phyloP scores from a whole-genome alignment of 2,888 invertebrate species.

The Perdita meconis region DNA sequence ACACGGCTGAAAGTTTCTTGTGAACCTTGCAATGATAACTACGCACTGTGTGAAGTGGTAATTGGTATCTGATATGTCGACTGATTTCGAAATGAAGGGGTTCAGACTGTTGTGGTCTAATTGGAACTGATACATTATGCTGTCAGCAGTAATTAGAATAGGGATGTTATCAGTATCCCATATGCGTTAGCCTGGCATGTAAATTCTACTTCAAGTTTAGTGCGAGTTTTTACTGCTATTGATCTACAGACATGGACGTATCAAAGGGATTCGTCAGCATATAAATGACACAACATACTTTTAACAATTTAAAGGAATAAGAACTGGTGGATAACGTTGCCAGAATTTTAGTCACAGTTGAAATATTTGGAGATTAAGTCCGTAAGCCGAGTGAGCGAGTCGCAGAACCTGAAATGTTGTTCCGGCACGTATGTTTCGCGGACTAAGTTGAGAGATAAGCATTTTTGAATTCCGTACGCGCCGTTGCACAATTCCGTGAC shows the following conservation, averaged over 20 bases:
- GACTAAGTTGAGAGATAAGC: neutral
- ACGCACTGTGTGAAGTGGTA: neutral
- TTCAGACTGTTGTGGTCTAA: constrained; percentile 6
- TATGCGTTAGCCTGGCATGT: no score
- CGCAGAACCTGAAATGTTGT: neutral
- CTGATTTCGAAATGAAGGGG: constrained; percentile 2
- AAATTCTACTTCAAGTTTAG: no score
- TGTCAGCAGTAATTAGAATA: neutral
- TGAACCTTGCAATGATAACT: neutral
- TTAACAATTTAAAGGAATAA: no score
- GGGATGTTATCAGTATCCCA: neutral
- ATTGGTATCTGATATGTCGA: neutral
- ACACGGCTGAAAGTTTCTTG: neutral
- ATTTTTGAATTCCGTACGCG: constrained; percentile 52
- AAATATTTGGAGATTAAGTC: no score
- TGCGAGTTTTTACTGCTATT: no score
- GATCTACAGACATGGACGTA: no score
- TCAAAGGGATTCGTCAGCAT: no score
- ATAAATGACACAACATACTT: no score
- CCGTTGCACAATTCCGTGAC: constrained; percentile 33
- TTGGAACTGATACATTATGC: neutral
- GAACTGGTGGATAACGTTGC: no score
- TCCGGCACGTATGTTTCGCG: constrained; percentile 23
- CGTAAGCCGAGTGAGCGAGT: no score
- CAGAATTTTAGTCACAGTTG: no score